Conservation (phyloP, 2,888 invertebrate species). For the Caenorhabditis auriculariae region DNA sequence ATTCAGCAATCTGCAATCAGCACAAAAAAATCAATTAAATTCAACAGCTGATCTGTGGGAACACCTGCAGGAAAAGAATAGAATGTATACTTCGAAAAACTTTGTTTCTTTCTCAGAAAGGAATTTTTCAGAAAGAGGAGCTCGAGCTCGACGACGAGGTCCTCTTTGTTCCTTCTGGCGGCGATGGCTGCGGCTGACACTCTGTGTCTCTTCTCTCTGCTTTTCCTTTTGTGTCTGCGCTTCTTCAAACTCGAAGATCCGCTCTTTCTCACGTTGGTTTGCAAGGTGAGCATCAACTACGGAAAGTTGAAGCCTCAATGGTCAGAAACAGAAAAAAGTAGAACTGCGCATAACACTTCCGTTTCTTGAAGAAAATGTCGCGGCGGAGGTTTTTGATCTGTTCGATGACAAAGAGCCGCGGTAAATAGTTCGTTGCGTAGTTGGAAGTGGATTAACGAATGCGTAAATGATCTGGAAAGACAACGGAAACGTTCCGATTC, state of each 20-base stretch:
- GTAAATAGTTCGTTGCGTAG: too few species aligned
- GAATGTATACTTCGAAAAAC: too few species aligned
- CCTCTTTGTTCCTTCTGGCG: conserved; percentile 51
- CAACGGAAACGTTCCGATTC: too few species aligned
- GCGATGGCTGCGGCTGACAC: conserved; percentile 59
- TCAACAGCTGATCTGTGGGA: too few species aligned
- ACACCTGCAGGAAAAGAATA: too few species aligned
- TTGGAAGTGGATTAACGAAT: too few species aligned
- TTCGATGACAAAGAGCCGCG: background rate
- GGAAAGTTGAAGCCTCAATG: background rate
- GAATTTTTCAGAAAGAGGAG: conserved; percentile 27
- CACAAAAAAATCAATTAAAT: too few species aligned
- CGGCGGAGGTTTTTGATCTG: background rate
- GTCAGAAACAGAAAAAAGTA: too few species aligned
- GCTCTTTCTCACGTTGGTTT: conserved; percentile 45
- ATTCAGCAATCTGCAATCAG: too few species aligned
- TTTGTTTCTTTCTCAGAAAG: background rate
- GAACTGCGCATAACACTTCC: too few species aligned
- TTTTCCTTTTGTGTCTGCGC: conserved; percentile 43
- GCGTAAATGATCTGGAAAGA: too few species aligned
- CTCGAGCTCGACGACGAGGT: conserved; percentile 47
- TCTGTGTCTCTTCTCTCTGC: conserved; percentile 41
- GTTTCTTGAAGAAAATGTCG: conserved; percentile 3
- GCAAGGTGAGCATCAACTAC: conserved; percentile 42
- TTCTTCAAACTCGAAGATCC: conserved; percentile 42